Percentiles rank a stretch among this genome's conserved stretches.
Evolutionary conservation across 1,140 invertebrate species (phyloP).

Genomic region (Lasaia peninsularis): DNA sequence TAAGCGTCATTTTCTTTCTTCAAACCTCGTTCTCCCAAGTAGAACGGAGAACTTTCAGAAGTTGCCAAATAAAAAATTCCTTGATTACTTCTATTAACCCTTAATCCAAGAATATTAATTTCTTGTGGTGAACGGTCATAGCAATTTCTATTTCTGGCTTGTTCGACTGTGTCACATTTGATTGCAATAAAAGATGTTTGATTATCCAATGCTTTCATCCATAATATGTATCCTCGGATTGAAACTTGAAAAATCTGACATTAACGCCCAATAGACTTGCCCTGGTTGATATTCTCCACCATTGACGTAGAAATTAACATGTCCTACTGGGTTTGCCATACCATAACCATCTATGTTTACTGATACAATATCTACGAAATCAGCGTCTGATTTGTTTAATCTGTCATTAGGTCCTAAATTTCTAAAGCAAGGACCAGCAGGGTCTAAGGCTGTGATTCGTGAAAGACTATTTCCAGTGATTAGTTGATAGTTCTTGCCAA

Average conservation of each 20-base stretch:
- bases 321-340: too few species aligned
- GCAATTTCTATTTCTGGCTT: background rate
- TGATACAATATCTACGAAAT: constrained; percentile 80
- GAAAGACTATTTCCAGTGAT: constrained; percentile 19
- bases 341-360: constrained; percentile 81
- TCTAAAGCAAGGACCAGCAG: constrained; percentile 17
- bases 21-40: background rate
- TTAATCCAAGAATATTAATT: background rate
- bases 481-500: constrained; percentile 17
- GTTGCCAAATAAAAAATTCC: constrained; percentile 3
- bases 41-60: background rate
- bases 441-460: too few species aligned
- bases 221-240: too few species aligned
- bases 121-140: background rate
- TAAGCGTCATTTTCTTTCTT: too few species aligned
- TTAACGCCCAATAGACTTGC: too few species aligned
- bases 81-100: background rate
- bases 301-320: too few species aligned
- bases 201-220: too few species aligned
- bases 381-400: constrained; percentile 22
- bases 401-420: constrained; percentile 24
- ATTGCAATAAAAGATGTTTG: background rate
- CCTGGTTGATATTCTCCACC: constrained; percentile 4
- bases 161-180: background rate
- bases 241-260: too few species aligned